phyloP scores from a whole-genome alignment of 2,113 vertebrate species.

The Isurus oxyrinchus region DNA sequence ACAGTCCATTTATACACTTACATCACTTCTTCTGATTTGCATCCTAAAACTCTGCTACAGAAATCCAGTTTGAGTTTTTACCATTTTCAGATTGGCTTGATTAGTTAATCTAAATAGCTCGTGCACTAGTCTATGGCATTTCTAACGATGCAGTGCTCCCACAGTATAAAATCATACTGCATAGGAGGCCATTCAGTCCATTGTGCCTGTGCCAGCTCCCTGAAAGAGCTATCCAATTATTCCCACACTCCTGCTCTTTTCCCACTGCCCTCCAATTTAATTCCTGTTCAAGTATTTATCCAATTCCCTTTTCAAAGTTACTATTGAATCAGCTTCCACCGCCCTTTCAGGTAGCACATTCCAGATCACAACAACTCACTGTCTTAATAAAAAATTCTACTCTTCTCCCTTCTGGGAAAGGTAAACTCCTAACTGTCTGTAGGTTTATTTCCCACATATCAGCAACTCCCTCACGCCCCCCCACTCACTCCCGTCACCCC shows the following conservation, averaged over 20 bases:
- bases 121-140: background rate
- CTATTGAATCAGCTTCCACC: background rate
- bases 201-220: background rate
- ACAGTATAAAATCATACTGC: background rate
- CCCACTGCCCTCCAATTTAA: background rate
- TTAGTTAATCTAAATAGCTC: no score
- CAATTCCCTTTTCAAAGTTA: background rate
- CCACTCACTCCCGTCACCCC: no score
- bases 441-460: background rate
- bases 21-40: background rate
- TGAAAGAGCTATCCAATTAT: background rate
- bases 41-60: background rate
- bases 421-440: background rate
- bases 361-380: background rate
- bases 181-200: background rate
- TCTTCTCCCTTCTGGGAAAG: background rate
- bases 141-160: background rate
- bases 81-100: background rate
- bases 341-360: background rate
- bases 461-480: no score
- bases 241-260: background rate
- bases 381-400: background rate
- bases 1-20: background rate
- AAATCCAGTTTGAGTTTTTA: background rate
- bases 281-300: no score